Percentiles rank a stretch among this genome's conserved stretches.
Conservation (phyloP, 35 echinoderm and acorn worm genomes). For the Nesometra sesokonis region DNA sequence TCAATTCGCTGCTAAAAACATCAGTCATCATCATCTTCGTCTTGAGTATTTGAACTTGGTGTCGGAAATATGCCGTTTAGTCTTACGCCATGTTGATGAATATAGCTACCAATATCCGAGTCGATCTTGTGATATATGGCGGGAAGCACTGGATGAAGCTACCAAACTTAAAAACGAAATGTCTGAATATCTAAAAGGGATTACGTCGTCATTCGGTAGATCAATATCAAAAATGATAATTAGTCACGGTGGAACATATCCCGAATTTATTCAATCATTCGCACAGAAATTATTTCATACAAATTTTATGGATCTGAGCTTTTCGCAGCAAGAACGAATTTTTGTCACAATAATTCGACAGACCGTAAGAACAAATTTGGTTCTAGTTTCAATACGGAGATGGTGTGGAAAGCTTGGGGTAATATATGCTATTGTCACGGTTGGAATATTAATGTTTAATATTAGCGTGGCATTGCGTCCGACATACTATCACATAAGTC, state of each 20-base stretch:
- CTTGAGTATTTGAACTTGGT: background rate
- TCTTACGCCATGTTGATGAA: background rate
- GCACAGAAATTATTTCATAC: background rate
- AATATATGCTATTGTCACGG: background rate
- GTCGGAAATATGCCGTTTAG: background rate
- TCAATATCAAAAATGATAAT: background rate
- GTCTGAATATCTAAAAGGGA: background rate
- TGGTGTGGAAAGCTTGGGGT: background rate
- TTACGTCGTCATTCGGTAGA: background rate
- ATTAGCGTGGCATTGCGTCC: background rate
- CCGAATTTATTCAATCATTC: background rate
- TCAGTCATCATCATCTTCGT: background rate
- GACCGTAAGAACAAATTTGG: background rate
- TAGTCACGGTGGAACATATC: background rate
- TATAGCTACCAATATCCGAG: background rate
- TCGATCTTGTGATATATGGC: background rate
- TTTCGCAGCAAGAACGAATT: background rate
- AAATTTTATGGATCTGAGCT: background rate
- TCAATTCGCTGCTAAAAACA: background rate
- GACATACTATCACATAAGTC: background rate
- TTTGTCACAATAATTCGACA: background rate
- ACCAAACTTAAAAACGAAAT: background rate
- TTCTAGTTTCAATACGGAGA: background rate
- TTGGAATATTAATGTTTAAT: background rate
- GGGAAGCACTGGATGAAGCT: background rate